Evolutionary conservation across 2,797 vertebrate species (phyloP), one percentile per base, ranked within the genome.

Genomic region (Chelon labrosus): DNA sequence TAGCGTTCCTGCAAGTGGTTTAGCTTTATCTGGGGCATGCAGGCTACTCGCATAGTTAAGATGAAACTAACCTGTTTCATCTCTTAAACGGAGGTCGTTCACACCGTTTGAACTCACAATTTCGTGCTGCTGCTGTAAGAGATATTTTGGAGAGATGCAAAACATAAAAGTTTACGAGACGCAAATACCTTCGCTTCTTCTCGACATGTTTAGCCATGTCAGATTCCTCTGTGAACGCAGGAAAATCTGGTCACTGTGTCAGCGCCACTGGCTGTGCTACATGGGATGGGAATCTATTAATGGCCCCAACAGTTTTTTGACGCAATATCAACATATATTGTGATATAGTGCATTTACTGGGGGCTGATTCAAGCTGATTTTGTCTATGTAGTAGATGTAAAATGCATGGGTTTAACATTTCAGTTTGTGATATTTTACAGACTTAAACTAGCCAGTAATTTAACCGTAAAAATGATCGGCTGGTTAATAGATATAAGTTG

Each of bases 111-210:
- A 20, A 35, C 42, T 57, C 12, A 14, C 7, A 54, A 51, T 68
- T 25, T 59, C 41, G 42, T 46, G 51, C 19, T 60, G 13, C 44
- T 14, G 47, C 44, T 10, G 27, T 8, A 13, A 58, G 53, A 59
- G 7, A 64, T 51, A 65, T 76, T 68, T 70, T 63, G 25, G n/a
- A 27, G 25, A 47, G n/a, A 61, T 73, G 47, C 1, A 64, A 69
- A 79, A 37, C 51, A 13, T 17, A 31, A 42, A 75, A 71, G 19
- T 56, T 44, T 51, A 63, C 1, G 5, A 56, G 73, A 20, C 10
- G 3, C 44, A 41, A 22, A 41, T 35, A 41, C 50, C 31, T 4
- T 4, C 11, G 3, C 16, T 7, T 60, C 17, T 20, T 19, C 13
- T 59, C 25, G 0, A 47, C 51, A 60, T 39, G 61, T 81, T 64